phyloP scores from a whole-genome alignment of 2,888 invertebrate species.

The Machimus atricapillus region DNA sequence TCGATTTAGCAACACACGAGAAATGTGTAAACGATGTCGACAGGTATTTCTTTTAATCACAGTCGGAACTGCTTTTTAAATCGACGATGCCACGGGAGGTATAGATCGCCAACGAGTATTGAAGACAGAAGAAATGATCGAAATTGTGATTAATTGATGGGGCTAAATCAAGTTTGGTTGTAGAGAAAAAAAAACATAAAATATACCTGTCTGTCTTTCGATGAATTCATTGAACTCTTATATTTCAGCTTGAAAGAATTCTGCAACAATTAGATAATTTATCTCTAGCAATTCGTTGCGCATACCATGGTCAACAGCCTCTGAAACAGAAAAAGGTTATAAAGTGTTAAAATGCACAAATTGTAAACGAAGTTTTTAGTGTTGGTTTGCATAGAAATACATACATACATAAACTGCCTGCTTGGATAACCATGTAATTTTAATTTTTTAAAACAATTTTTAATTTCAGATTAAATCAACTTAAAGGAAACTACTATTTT shows the following conservation, averaged over 20 bases:
- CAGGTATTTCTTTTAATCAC: constrained; percentile 1
- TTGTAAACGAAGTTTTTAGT: background rate
- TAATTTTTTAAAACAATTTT: background rate
- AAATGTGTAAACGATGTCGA: background rate
- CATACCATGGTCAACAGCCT: background rate
- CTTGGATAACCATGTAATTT: background rate
- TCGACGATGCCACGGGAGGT: background rate
- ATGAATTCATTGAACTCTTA: constrained; percentile 8
- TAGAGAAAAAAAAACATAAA: background rate
- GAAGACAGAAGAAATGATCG: background rate
- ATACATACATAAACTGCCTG: background rate
- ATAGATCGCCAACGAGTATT: background rate
- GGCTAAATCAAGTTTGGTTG: background rate
- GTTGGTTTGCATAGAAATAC: background rate
- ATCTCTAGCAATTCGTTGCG: background rate
- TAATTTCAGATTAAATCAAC: background rate
- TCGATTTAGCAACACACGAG: background rate
- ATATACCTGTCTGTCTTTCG: background rate
- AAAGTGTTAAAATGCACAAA: background rate
- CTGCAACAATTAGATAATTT: constrained; percentile 1
- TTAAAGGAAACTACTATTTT: background rate
- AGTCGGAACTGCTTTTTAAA: background rate
- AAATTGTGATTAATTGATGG: constrained; percentile 8
- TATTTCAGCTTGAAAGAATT: background rate
- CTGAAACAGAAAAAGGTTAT: background rate